Evolutionary conservation across 2,113 vertebrate genomes (phyloP).

Genomic region (Psilopsiagon aurifrons): DNA sequence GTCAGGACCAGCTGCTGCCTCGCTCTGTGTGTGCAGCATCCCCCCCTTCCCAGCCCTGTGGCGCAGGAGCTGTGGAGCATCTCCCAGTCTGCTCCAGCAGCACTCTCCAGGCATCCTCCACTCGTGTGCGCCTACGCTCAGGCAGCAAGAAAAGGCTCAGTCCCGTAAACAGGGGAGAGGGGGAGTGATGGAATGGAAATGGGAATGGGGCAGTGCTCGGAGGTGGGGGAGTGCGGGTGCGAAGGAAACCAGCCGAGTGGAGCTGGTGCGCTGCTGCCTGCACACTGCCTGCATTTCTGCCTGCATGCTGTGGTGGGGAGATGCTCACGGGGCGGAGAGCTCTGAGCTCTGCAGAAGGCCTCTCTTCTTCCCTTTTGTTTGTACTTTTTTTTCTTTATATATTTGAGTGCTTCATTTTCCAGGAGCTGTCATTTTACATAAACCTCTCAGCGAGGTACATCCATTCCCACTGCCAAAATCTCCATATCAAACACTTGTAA

Average conservation of each 20-base stretch:
- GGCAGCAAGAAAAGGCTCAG: not conserved
- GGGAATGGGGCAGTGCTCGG: not conserved
- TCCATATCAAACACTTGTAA: conserved; percentile 75
- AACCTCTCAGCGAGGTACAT: conserved; percentile 72
- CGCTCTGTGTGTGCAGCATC: not conserved
- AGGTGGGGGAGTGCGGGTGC: not conserved
- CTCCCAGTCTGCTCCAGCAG: not conserved
- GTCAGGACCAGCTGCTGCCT: accelerated
- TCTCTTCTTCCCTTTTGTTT: conserved; percentile 37
- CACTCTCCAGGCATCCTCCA: not conserved
- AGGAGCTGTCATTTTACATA: conserved; percentile 79
- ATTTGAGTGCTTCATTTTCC: conserved; percentile 73
- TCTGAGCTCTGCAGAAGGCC: not conserved
- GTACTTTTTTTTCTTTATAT: not conserved
- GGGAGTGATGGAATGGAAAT: not conserved
- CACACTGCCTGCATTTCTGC: not conserved
- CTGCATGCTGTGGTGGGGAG: not conserved
- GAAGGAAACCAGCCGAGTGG: not conserved
- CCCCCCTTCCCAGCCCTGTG: accelerated
- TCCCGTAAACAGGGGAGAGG: not conserved
- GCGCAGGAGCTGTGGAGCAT: not conserved
- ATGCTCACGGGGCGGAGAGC: not conserved
- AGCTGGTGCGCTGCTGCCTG: not conserved
- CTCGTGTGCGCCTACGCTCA: not conserved
- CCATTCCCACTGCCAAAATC: conserved; percentile 72